Evolutionary conservation across 1,140 invertebrate genomes (phyloP).

Genomic region (Coenobita brevimanus): DNA sequence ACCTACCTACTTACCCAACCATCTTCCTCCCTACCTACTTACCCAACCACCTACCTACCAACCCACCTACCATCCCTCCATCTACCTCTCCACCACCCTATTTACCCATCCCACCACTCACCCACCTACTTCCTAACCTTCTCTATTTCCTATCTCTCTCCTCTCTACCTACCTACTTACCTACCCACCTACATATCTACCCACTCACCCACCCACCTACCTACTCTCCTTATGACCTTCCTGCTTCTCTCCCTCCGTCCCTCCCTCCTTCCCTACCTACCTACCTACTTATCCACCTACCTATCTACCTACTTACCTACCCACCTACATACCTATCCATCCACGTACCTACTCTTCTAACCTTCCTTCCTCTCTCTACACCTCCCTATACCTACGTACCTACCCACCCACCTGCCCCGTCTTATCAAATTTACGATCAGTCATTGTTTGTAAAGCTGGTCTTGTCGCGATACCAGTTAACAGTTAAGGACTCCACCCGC

Average conservation of each 20-base stretch:
- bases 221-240: background rate
- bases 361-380: background rate
- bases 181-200: background rate
- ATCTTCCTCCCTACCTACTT: background rate
- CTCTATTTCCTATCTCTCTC: too few relatives aligned
- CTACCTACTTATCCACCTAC: background rate
- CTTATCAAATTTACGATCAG: background rate
- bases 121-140: too few relatives aligned
- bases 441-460: conserved; percentile 3
- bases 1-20: background rate
- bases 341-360: background rate
- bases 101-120: background rate
- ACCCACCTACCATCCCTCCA: too few relatives aligned
- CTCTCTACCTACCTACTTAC: background rate
- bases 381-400: too few relatives aligned
- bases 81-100: background rate
- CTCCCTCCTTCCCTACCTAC: too few relatives aligned
- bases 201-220: background rate
- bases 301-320: background rate
- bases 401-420: too few relatives aligned
- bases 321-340: too few relatives aligned
- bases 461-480: background rate
- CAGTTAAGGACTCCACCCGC: too few relatives aligned
- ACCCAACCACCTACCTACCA: background rate
- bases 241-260: too few relatives aligned